Percentiles rank a stretch among this genome's conserved stretches.
These are phyloP conservation scores for Morone saxatilis DNA, from an alignment of 2,113 vertebrate species.

Conservation along the genomic window DNA sequence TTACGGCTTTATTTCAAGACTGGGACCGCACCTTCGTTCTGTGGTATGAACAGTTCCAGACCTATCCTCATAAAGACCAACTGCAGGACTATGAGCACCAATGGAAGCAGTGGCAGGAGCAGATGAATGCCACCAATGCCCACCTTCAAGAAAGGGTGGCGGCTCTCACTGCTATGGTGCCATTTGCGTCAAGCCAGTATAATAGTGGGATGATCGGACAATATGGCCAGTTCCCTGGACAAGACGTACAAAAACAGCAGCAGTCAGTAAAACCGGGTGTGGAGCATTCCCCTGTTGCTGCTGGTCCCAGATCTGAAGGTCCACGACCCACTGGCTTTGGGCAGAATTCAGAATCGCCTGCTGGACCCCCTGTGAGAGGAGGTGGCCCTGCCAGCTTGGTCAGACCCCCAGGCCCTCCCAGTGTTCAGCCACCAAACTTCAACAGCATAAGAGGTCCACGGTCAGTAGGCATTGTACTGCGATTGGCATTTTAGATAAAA, in stretches of 20 bases:
- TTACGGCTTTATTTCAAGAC: slow-evolving; percentile 92
- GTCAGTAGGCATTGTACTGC: slow-evolving; percentile 76
- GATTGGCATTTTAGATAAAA: not conserved
- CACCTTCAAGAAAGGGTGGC: slow-evolving; percentile 92
- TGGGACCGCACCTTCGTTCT: slow-evolving; percentile 93
- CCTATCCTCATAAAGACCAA: slow-evolving; percentile 97
- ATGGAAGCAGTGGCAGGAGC: slow-evolving; percentile 98
- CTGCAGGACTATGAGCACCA: slow-evolving; percentile 95
- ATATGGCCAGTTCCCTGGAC: slow-evolving; percentile 85
- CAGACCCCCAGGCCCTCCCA: slow-evolving; percentile 80
- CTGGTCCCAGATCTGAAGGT: slow-evolving; percentile 56
- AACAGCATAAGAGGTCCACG: slow-evolving; percentile 87
- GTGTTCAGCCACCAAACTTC: slow-evolving; percentile 85
- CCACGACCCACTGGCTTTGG: slow-evolving; percentile 59
- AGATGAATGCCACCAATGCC: slow-evolving; percentile 94
- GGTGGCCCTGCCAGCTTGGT: slow-evolving; percentile 76
- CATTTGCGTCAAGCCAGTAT: slow-evolving; percentile 82
- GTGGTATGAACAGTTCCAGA: slow-evolving; percentile 95
- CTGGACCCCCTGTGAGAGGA: slow-evolving; percentile 68
- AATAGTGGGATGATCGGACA: slow-evolving; percentile 86
- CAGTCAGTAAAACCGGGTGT: slow-evolving; percentile 74
- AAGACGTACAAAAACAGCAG: slow-evolving; percentile 71
- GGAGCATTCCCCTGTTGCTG: slow-evolving; percentile 53
- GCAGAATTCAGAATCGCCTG: slow-evolving; percentile 51
- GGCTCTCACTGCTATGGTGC: slow-evolving; percentile 91